phyloP scores from a whole-genome alignment of 64 coral and sea anemone species.

The Astreopora myriophthalma region DNA sequence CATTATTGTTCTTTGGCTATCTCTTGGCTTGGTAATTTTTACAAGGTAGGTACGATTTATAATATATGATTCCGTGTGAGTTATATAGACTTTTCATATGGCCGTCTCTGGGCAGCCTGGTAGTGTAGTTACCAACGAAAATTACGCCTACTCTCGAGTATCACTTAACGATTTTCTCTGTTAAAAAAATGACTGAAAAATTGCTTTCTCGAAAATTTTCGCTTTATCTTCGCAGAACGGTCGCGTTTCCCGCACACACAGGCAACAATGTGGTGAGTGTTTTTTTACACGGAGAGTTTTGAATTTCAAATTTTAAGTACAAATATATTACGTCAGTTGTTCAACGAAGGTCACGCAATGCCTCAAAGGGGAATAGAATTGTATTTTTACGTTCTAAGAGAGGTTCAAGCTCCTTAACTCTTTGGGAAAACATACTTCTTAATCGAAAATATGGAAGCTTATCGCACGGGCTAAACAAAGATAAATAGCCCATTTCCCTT shows the following conservation, averaged over 20 bases:
- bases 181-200: background rate
- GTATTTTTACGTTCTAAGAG: background rate
- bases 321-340: constrained; percentile 31
- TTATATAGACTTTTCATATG: background rate
- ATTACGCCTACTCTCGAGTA: background rate
- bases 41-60: constrained; percentile 2
- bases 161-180: too few relatives aligned
- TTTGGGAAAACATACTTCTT: background rate
- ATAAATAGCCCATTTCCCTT: background rate
- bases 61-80: background rate
- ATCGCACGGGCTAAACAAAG: background rate
- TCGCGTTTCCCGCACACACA: background rate
- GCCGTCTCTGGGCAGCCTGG: background rate
- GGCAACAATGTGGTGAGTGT: background rate
- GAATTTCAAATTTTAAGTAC: background rate
- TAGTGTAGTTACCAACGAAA: background rate
- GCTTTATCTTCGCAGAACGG: background rate
- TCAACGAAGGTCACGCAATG: background rate
- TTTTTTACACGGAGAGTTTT: background rate
- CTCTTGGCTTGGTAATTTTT: background rate
- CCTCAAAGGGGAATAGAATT: background rate
- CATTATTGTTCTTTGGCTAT: background rate
- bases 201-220: background rate
- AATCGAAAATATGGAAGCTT: background rate
- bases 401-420: background rate